Base-by-base conservation (phyloP, 2,888 invertebrate genomes). In the Zonitis immaculata region DNA sequence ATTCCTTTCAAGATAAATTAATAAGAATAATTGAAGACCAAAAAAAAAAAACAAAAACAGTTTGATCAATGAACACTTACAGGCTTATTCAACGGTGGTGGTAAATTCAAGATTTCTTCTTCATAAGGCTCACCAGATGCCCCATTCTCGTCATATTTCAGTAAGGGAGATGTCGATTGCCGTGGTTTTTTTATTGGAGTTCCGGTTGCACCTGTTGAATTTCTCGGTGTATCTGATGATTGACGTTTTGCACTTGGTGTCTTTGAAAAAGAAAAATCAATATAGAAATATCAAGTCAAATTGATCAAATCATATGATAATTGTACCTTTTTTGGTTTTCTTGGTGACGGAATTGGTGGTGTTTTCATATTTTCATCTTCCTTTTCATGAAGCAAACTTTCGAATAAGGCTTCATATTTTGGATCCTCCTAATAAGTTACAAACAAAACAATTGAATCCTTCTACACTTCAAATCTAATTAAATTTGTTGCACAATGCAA, bases 1-100 rank as follows among this genome's bases (percentile, higher is more conserved):
- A 53, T 44, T 66, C 65, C 68, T 68, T 56, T 7, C n/a, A 60
- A 60, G 12, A 47, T 30, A 26, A 26, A n/a, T n/a, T n/a, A n/a
- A n/a, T n/a, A n/a, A n/a, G n/a, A n/a, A n/a, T n/a, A n/a, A n/a
- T n/a, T n/a, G n/a, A n/a, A n/a, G n/a, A n/a, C n/a, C n/a, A 44
- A 28, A 22, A 30, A 30, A 11, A 43, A 25, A 12, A 7, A 35
- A 42, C n/a, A 48, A 43, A n/a, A 42, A 2, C 12, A 28, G 11
- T 22, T 48, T 16, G 16, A n/a, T 27, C 4, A 27, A 22, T 6
- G 47, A 53, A 43, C 61, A 83, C 86, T 85, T 75, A 88, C 88
- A 63, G 87, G 86, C 77, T 83, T 79, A 62, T 82, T 75, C 51
- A 86, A 81, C 65, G 83, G 82, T 8, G 85, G 80, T 0, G 88